These are phyloP conservation scores for Xenus cinereus DNA, from an alignment of 2,113 vertebrate genomes.

Conservation along the genomic window DNA sequence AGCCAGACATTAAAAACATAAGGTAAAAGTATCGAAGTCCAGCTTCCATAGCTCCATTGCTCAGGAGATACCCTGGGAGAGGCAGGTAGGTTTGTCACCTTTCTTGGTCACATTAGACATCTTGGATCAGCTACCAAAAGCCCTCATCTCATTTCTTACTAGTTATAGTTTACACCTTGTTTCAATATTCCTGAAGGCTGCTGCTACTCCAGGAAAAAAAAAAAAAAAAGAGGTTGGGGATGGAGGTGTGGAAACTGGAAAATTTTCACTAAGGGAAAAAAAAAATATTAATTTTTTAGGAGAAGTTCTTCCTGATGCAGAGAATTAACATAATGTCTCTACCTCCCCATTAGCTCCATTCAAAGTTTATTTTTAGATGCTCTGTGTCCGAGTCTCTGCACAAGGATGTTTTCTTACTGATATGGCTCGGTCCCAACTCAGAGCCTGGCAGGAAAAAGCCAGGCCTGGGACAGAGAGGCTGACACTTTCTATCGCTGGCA, in stretches of 20 bases:
- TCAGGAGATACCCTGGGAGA: not conserved
- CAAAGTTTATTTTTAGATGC: not conserved
- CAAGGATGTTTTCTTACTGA: not conserved
- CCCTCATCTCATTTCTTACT: not conserved
- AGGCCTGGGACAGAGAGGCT: not conserved
- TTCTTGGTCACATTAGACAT: too few relatives aligned
- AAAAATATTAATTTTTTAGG: too few relatives aligned
- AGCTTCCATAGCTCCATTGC: not conserved
- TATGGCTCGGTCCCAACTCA: not conserved
- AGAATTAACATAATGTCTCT: not conserved
- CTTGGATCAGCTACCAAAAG: not conserved
- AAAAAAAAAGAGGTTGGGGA: not conserved
- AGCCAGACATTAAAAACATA: not conserved
- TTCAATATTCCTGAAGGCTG: not conserved
- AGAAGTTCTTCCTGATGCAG: not conserved
- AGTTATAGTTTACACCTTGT: not conserved
- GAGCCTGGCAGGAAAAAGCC: not conserved
- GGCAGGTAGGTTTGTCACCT: not conserved
- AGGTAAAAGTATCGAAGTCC: not conserved
- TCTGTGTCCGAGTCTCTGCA: not conserved
- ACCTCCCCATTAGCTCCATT: not conserved
- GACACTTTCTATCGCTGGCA: fast-evolving
- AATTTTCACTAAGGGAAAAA: not conserved
- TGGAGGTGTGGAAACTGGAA: not conserved
- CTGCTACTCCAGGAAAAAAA: fast-evolving